These are phyloP conservation scores for Aplochiton taeniatus DNA, from an alignment of 2,797 vertebrate genomes.

Conservation along the genomic window DNA sequence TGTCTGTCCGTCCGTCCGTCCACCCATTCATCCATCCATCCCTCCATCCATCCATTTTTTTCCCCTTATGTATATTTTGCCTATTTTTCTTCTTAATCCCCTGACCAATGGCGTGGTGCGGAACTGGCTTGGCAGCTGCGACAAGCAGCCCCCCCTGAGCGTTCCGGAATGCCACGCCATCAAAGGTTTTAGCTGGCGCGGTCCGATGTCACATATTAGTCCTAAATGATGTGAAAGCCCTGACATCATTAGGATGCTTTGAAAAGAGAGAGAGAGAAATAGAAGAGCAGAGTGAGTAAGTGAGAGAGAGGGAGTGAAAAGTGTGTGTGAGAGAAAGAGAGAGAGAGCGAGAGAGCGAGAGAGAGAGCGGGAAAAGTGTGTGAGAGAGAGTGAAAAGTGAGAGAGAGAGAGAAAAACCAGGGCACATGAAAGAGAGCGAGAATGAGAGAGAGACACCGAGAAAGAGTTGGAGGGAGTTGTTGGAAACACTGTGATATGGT, in stretches of 20 bases:
- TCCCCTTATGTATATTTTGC: slow-evolving; percentile 54
- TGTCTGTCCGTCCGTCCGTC: too few species aligned
- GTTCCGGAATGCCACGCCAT: slow-evolving; percentile 52
- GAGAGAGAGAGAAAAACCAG: slow-evolving; percentile 37
- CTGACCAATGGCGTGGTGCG: slow-evolving; percentile 65
- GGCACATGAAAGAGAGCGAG: slow-evolving; percentile 1
- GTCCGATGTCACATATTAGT: slow-evolving; percentile 71
- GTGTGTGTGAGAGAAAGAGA: slow-evolving; percentile 25
- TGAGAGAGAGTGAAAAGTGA: slow-evolving; percentile 31
- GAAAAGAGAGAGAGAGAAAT: slow-evolving; percentile 20
- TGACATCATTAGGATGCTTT: slow-evolving; percentile 67
- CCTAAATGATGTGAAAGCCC: slow-evolving; percentile 72
- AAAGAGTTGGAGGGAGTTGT: slow-evolving; percentile 52
- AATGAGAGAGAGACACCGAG: neutral
- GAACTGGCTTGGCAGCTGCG: slow-evolving; percentile 59
- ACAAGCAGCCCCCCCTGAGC: slow-evolving; percentile 51
- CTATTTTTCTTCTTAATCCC: slow-evolving; percentile 55
- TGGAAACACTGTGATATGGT: slow-evolving; percentile 26
- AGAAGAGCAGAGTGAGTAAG: slow-evolving; percentile 29
- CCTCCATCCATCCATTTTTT: slow-evolving; percentile 10
- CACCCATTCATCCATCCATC: too few species aligned
- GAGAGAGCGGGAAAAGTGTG: too few species aligned
- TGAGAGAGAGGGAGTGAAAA: slow-evolving; percentile 41
- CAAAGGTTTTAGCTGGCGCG: slow-evolving; percentile 69
- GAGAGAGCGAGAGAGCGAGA: neutral